phyloP scores from a whole-genome alignment of 53 echinoderm and acorn worm genomes.

The Temnopleurus reevesii region DNA sequence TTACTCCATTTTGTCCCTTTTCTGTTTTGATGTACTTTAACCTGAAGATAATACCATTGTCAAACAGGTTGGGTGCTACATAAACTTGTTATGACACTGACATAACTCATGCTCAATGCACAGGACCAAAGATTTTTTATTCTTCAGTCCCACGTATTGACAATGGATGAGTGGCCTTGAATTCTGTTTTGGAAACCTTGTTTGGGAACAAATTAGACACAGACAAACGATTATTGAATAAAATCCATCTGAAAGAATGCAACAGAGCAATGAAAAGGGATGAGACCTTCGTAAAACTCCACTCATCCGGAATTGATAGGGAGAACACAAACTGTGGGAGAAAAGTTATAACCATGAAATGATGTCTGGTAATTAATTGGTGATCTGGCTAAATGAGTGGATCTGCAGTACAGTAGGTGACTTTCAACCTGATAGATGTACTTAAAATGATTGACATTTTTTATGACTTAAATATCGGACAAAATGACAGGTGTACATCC shows the following conservation, averaged over 20 bases:
- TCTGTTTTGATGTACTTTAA: background rate
- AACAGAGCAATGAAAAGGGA: background rate
- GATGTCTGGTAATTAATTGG: slow-evolving; percentile 30
- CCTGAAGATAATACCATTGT: background rate
- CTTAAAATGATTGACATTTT: slow-evolving; percentile 5
- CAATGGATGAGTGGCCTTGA: slow-evolving; percentile 20
- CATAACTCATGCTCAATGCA: background rate
- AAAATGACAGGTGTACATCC: too few species aligned
- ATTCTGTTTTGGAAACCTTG: background rate
- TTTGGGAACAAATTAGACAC: slow-evolving; percentile 14
- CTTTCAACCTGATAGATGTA: background rate
- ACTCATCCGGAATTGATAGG: background rate
- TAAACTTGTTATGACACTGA: background rate
- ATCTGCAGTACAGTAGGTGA: background rate
- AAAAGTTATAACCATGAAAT: slow-evolving; percentile 11
- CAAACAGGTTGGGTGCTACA: background rate
- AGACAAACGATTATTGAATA: background rate
- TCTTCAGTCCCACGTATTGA: background rate
- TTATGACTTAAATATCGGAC: too few species aligned
- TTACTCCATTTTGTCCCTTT: background rate
- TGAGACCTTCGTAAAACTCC: background rate
- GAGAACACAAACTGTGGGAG: background rate
- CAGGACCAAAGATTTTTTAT: background rate
- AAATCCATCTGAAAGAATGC: background rate
- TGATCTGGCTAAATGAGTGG: background rate